phyloP scores from a whole-genome alignment of 2,797 vertebrate species.

The Poecilia gillii region DNA sequence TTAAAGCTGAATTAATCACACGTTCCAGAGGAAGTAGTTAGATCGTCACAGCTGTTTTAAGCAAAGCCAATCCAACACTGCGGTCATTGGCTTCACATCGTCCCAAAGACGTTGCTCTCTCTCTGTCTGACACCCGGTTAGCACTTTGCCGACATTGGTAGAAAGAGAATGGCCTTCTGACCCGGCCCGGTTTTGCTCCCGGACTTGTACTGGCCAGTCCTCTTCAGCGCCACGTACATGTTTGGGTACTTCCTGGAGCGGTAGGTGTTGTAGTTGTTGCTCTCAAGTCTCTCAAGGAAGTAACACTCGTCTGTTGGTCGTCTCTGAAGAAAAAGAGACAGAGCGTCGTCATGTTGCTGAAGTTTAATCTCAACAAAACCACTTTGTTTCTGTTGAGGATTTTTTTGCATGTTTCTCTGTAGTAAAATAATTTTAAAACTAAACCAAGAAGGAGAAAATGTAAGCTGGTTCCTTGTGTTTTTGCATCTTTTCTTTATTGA shows the following conservation, averaged over 20 bases:
- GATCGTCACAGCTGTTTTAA: conserved; percentile 65
- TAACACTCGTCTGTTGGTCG: conserved; percentile 94
- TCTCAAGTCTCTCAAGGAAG: conserved; percentile 93
- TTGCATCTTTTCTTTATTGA: background rate
- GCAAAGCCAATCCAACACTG: conserved; percentile 43
- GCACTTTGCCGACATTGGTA: conserved; percentile 94
- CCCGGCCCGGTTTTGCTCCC: conserved; percentile 93
- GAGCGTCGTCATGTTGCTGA: background rate
- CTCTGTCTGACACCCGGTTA: conserved; percentile 67
- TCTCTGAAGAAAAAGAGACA: conserved; percentile 81
- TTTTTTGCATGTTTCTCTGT: background rate
- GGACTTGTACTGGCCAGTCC: conserved; percentile 94
- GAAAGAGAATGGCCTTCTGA: conserved; percentile 98
- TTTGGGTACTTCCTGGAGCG: conserved; percentile 92
- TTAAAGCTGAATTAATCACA: conserved; percentile 37
- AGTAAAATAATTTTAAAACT: background rate
- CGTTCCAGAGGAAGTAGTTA: conserved; percentile 39
- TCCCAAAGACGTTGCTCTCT: conserved; percentile 24
- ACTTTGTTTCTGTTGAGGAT: background rate
- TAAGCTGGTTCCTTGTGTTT: background rate
- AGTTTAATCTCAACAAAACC: background rate
- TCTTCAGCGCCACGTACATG: conserved; percentile 98
- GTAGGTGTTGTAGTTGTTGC: conserved; percentile 99
- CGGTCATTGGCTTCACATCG: conserved; percentile 67
- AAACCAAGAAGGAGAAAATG: background rate